phyloP scores from a whole-genome alignment of 1,140 invertebrate genomes.

The Magallana angulata region DNA sequence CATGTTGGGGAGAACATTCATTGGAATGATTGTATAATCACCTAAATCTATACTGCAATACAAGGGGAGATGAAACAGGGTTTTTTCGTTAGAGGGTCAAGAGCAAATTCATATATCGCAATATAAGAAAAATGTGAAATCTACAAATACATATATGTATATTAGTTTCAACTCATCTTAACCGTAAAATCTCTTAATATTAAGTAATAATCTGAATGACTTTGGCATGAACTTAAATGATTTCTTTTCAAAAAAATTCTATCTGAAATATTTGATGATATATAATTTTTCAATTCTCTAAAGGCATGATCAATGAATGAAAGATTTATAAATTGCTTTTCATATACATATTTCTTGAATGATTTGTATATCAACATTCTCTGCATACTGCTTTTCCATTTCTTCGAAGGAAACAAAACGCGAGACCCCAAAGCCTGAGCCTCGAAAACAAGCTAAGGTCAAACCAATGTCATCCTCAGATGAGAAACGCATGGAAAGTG shows the following conservation, averaged over 20 bases:
- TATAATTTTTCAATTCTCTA: not conserved
- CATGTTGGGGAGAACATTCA: not conserved
- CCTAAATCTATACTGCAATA: not conserved
- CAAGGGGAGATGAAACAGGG: not conserved
- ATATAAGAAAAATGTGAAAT: not conserved
- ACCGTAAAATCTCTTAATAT: not conserved
- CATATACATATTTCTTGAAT: conserved; percentile 5
- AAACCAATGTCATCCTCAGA: conserved; percentile 97
- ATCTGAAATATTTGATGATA: not conserved
- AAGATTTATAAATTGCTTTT: not conserved
- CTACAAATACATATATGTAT: not conserved
- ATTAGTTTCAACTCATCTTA: not conserved
- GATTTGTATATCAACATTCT: not conserved
- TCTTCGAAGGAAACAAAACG: conserved; percentile 54
- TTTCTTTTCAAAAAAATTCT: not conserved
- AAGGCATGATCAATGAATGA: conserved; percentile 2
- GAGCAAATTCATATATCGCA: not conserved
- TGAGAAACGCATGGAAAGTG: conserved; percentile 94
- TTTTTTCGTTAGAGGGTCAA: not conserved
- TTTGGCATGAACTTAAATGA: conserved; percentile 11
- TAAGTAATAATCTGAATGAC: not conserved
- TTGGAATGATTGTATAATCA: not conserved
- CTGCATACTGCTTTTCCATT: conserved; percentile 39
- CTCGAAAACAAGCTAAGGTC: conserved; percentile 80
- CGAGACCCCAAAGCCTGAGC: conserved; percentile 60